Percentiles rank a stretch among this genome's conserved stretches.
Conservation (phyloP, 1,140 invertebrate species). For the Rhynchophorus ferrugineus region DNA sequence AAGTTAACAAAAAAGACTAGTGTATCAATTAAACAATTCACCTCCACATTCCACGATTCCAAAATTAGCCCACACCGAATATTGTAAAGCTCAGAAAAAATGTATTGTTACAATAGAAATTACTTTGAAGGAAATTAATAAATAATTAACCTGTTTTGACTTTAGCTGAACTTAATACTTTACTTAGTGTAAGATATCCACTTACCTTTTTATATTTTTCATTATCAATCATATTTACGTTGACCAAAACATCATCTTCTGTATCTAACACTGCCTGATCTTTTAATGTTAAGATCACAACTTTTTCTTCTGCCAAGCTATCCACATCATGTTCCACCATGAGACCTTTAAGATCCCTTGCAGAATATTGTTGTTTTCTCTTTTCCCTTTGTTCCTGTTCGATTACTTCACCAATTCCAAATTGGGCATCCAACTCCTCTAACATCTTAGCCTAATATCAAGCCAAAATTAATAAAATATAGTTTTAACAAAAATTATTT, state of each 20-base stretch:
- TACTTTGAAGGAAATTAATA: too few species aligned
- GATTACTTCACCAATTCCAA: conserved; percentile 80
- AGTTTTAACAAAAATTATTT: conserved; percentile 4
- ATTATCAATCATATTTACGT: conserved; percentile 92
- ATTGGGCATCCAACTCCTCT: conserved; percentile 91
- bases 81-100: too few species aligned
- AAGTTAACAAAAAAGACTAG: too few species aligned
- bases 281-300: conserved; percentile 86
- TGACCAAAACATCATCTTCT: conserved; percentile 83
- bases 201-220: conserved; percentile 78
- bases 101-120: too few species aligned
- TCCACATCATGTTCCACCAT: conserved; percentile 80
- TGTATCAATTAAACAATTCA: too few species aligned
- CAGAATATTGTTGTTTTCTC: conserved; percentile 56
- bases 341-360: conserved; percentile 70
- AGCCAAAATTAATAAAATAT: conserved; percentile 20
- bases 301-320: conserved; percentile 74
- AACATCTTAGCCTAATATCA: conserved; percentile 78
- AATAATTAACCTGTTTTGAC: too few species aligned
- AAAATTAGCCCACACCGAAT: too few species aligned
- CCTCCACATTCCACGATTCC: too few species aligned
- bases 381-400: conserved; percentile 65
- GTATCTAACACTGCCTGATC: conserved; percentile 88
- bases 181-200: too few species aligned
- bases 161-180: too few species aligned